Percentiles rank a stretch among this genome's conserved stretches.
Conservation (phyloP, 1,140 invertebrate genomes). For the Lineus longissimus region DNA sequence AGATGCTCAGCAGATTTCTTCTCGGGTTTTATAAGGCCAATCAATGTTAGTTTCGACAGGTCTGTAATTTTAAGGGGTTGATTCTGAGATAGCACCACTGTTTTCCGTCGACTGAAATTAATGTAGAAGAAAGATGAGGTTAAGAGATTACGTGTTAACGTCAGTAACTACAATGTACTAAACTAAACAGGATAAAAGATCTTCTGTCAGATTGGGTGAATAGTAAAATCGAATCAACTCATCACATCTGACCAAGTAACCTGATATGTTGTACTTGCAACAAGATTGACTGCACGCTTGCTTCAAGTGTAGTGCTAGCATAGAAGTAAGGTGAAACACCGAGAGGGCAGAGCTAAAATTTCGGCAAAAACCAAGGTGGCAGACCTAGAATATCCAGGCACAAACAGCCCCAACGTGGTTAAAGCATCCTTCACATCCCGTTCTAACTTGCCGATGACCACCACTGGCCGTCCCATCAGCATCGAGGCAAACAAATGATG, state of each 20-base stretch:
- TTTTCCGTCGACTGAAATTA: too few species aligned
- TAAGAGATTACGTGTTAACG: too few species aligned
- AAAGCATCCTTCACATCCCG: constrained; percentile 31
- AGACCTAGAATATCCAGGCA: constrained; percentile 37
- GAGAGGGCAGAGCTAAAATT: constrained; percentile 28
- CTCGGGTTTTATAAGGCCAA: not conserved
- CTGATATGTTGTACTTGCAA: too few species aligned
- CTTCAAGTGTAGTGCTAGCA: too few species aligned
- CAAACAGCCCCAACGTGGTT: constrained; percentile 34
- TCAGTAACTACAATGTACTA: too few species aligned
- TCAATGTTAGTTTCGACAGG: not conserved
- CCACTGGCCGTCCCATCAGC: constrained; percentile 38
- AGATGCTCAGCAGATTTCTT: not conserved
- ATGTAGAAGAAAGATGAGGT: too few species aligned
- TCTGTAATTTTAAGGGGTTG: not conserved
- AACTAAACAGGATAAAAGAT: too few species aligned
- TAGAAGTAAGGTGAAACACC: too few species aligned
- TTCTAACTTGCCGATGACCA: constrained; percentile 33
- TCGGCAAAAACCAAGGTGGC: constrained; percentile 29
- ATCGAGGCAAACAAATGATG: constrained; percentile 34
- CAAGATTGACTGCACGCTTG: too few species aligned
- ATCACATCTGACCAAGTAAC: not conserved
- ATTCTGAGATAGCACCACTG: too few species aligned
- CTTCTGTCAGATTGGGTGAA: too few species aligned
- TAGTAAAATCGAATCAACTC: too few species aligned